Percentiles rank a stretch among this genome's conserved stretches.
phyloP scores from a whole-genome alignment of 2,797 vertebrate species.

The Salarias fasciatus region DNA sequence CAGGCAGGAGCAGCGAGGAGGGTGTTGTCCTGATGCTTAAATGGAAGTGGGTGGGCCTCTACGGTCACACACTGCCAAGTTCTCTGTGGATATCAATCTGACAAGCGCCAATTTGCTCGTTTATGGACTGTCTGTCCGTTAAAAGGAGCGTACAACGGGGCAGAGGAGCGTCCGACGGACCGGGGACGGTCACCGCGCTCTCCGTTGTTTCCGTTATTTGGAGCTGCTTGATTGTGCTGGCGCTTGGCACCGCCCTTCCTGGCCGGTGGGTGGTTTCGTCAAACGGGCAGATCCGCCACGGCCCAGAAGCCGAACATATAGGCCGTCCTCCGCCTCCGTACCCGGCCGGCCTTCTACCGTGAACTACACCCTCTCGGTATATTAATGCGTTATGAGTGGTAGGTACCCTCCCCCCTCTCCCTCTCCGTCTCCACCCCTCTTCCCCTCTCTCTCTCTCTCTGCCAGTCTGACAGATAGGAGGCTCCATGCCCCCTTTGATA shows the following conservation, averaged over 20 bases:
- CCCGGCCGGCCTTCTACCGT: slow-evolving; percentile 91
- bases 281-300: slow-evolving; percentile 92
- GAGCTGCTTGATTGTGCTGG: slow-evolving; percentile 72
- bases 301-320: slow-evolving; percentile 93
- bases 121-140: slow-evolving; percentile 65
- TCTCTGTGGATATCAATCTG: slow-evolving; percentile 75
- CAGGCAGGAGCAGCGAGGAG: slow-evolving; percentile 61
- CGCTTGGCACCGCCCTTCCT: slow-evolving; percentile 84
- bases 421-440: slow-evolving; percentile 89
- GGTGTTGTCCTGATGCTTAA: slow-evolving; percentile 84
- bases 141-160: slow-evolving; percentile 33
- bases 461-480: slow-evolving; percentile 67
- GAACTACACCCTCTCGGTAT: slow-evolving; percentile 92
- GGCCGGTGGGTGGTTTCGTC: slow-evolving; percentile 92
- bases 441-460: slow-evolving; percentile 69
- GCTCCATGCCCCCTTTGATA: slow-evolving; percentile 60
- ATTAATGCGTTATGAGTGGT: slow-evolving; percentile 99
- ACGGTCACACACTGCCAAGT: slow-evolving; percentile 78
- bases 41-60: slow-evolving; percentile 86
- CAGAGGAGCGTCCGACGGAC: slow-evolving; percentile 47
- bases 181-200: slow-evolving; percentile 61
- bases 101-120: slow-evolving; percentile 68
- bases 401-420: slow-evolving; percentile 95
- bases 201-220: slow-evolving; percentile 71
- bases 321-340: slow-evolving; percentile 90